These are phyloP conservation scores for Blastomussa wellsi DNA, from an alignment of 92 coral and sea anemone genomes.

Conservation along the genomic window DNA sequence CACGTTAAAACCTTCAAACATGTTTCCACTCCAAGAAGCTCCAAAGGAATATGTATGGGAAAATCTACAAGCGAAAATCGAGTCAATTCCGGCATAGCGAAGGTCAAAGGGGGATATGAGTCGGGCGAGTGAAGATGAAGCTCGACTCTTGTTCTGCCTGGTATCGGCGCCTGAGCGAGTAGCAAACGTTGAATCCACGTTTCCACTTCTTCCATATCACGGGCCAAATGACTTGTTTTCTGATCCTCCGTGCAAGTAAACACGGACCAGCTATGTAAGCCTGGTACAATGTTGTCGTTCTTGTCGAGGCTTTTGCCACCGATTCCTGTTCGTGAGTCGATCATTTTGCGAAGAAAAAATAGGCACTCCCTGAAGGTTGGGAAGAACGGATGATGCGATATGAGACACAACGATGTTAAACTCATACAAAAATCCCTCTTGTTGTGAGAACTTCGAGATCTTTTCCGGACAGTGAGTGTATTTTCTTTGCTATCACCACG, in stretches of 20 bases:
- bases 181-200: slow-evolving; percentile 92
- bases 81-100: slow-evolving; percentile 84
- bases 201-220: slow-evolving; percentile 93
- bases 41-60: slow-evolving; percentile 97
- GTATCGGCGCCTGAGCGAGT: slow-evolving; percentile 90
- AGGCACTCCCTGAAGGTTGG: slow-evolving; percentile 99
- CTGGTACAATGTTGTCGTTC: slow-evolving; percentile 84
- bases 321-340: slow-evolving; percentile 84
- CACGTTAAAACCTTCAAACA: slow-evolving; percentile 96
- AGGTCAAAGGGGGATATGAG: slow-evolving; percentile 80
- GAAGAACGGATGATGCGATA: slow-evolving; percentile 97
- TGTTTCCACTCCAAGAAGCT: slow-evolving; percentile 96
- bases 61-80: slow-evolving; percentile 93
- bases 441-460: slow-evolving; percentile 55
- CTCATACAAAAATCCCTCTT: slow-evolving; percentile 92
- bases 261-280: slow-evolving; percentile 96
- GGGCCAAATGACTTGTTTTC: slow-evolving; percentile 78
- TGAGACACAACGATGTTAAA: slow-evolving; percentile 85
- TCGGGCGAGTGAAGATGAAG: slow-evolving; percentile 80
- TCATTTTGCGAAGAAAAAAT: slow-evolving; percentile 89
- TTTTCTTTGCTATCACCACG: slow-evolving; percentile 49
- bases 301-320: slow-evolving; percentile 54
- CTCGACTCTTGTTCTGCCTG: slow-evolving; percentile 87
- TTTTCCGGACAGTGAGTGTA: slow-evolving; percentile 50
- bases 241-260: slow-evolving; percentile 96